Percentiles rank a stretch among this genome's conserved stretches.
Evolutionary conservation across 2,797 vertebrate genomes (phyloP).

Genomic region (Falco concolor): DNA sequence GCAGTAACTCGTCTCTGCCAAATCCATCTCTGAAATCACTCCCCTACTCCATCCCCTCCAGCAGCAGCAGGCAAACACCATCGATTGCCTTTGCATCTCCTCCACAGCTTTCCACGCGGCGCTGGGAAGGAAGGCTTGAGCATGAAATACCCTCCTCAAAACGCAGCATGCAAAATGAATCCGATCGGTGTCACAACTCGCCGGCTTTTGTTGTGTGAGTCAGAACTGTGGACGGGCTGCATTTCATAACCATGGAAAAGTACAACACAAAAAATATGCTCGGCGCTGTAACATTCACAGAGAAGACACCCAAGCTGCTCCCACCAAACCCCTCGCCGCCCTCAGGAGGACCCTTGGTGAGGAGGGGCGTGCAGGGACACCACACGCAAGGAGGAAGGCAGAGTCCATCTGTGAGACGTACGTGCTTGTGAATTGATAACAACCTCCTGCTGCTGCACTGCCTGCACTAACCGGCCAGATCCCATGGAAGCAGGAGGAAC

Average conservation of each 20-base stretch:
- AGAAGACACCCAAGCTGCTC: background rate
- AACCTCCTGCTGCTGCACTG: background rate
- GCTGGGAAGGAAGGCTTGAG: background rate
- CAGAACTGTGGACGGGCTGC: background rate
- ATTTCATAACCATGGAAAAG: background rate
- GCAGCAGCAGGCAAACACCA: slow-evolving; percentile 15
- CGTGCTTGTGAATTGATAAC: fast-evolving
- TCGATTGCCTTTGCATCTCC: background rate
- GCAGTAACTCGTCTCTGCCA: slow-evolving; percentile 31
- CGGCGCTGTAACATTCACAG: fast-evolving
- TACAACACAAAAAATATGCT: background rate
- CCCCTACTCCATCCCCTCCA: slow-evolving; percentile 16
- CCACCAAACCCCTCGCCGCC: background rate
- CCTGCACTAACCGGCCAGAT: background rate
- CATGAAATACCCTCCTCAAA: slow-evolving; percentile 5
- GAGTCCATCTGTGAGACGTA: fast-evolving
- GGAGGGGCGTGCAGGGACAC: background rate
- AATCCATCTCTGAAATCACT: slow-evolving; percentile 31
- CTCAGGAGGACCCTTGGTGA: background rate
- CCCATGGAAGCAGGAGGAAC: background rate
- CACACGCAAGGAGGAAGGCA: background rate
- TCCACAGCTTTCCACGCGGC: background rate
- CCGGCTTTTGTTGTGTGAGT: background rate
- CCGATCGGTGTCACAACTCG: background rate
- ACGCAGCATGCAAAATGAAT: background rate